A percentile compares a stretch with the other conserved stretches of the same genome.
Evolutionary conservation across 2,888 invertebrate genomes (phyloP).

Genomic region (Theristus sp.): DNA sequence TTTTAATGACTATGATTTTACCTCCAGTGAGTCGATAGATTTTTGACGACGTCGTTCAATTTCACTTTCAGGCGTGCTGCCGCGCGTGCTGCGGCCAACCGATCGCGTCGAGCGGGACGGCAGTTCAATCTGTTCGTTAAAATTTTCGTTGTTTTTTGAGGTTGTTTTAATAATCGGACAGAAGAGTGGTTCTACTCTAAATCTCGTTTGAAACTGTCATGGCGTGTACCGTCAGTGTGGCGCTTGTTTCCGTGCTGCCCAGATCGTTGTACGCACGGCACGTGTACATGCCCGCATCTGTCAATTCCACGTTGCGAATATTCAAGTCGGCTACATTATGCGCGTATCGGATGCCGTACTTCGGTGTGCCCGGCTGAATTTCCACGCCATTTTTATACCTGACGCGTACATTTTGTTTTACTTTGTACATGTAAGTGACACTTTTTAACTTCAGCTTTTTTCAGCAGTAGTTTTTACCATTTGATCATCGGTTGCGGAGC

Average conservation of each 20-base stretch:
- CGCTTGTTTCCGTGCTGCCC: slow-evolving; percentile 57
- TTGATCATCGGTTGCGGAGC: slow-evolving; percentile 25
- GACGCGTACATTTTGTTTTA: not conserved
- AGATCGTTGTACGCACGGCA: slow-evolving; percentile 61
- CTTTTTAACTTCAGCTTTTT: not conserved
- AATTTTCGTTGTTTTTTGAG: slow-evolving; percentile 10
- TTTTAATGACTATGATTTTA: not conserved
- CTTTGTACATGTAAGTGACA: not conserved
- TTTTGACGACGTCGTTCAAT: not conserved
- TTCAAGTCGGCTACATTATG: slow-evolving; percentile 41
- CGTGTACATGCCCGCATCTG: slow-evolving; percentile 64
- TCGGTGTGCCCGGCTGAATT: slow-evolving; percentile 20
- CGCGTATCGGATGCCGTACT: slow-evolving; percentile 26
- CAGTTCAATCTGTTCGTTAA: not conserved
- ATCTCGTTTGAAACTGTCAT: too few relatives aligned
- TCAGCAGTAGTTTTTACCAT: too few relatives aligned
- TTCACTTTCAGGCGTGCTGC: not conserved
- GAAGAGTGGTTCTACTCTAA: too few relatives aligned
- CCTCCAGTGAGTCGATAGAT: not conserved
- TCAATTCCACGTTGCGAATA: slow-evolving; percentile 68
- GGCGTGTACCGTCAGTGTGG: slow-evolving; percentile 27
- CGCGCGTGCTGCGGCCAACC: not conserved
- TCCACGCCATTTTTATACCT: slow-evolving; percentile 29
- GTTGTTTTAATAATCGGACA: not conserved
- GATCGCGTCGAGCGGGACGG: not conserved